Base-by-base conservation (phyloP, 1,140 invertebrate genomes). In the Zaprionus kolodkinae region DNA sequence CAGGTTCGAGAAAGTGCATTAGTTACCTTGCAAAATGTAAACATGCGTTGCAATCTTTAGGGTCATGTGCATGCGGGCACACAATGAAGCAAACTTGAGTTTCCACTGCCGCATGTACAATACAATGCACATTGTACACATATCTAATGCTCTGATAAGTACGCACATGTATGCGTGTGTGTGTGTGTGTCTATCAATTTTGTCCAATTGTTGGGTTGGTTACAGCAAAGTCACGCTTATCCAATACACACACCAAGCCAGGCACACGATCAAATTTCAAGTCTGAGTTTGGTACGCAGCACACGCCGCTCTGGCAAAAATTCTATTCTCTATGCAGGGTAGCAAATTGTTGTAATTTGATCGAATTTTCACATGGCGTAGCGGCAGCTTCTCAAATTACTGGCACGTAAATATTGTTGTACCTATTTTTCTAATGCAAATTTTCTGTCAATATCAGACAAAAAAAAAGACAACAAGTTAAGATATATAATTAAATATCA, bases 11-110 rank as follows among this genome's bases (percentile, higher is more conserved):
- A 48, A 35, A 63, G 48, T 74, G 63, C 52, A 57, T 57, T 50
- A n/a, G 40, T 63, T 74, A 59, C 72, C 72, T 74, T 74, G 72
- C 35, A 69, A 63, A 60, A 5, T 36, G 33, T 60, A 60, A 50
- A 15, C 30, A 60, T 15, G 12, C 9, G n/a, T 50, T 50, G 7
- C 55, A 68, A 36, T 38, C 11, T 10, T 5, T 61, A 25, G 45
- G 45, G 45, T 50, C 45, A 50, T 50, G 45, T 50, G 45, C 45
- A 50, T 50, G 17, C 17, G 45, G 45, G 17, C 17, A 25, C 63
- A 66, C 60, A 72, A 10, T 33, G 21, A 15, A 45, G 7, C 21
- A 6, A 40, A 25, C 36, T 21, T 45, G 13, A 33, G 4, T 7
- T 35, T 35, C 33, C 33, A 35, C 33, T 7, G 5, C 33, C 7